These are phyloP conservation scores for Heliconius congener DNA, from an alignment of 1,140 invertebrate genomes.

Conservation along the genomic window DNA sequence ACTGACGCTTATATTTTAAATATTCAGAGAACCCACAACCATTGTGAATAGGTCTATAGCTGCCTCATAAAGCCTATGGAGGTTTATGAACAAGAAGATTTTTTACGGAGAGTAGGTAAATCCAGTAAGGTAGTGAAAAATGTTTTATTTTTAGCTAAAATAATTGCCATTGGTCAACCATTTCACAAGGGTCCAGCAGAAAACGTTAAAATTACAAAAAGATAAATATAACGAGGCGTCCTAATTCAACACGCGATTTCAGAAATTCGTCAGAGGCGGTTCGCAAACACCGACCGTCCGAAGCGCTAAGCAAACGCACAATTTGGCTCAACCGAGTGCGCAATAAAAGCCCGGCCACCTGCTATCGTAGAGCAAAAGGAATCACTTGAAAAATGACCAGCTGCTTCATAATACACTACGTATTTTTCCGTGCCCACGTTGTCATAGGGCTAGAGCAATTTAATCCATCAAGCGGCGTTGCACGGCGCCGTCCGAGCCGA, in stretches of 20 bases:
- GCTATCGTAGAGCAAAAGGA: conserved; percentile 76
- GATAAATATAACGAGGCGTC: conserved; percentile 50
- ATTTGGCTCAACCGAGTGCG: conserved; percentile 54
- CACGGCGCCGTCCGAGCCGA: conserved; percentile 64
- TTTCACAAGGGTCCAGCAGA: conserved; percentile 9
- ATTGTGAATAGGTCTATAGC: background rate
- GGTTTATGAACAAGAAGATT: background rate
- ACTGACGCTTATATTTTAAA: too few species aligned
- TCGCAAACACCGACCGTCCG: conserved; percentile 52
- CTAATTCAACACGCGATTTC: conserved; percentile 67
- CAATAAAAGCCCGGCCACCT: conserved; percentile 69
- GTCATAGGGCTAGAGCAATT: conserved; percentile 82
- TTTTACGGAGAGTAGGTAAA: background rate
- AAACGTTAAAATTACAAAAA: conserved; percentile 44
- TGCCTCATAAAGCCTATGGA: background rate
- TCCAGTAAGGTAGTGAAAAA: background rate
- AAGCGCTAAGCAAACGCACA: conserved; percentile 62
- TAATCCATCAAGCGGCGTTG: conserved; percentile 80
- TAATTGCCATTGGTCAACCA: conserved; percentile 37
- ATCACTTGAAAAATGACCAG: conserved; percentile 82
- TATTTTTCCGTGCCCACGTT: conserved; percentile 81
- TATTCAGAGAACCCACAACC: background rate
- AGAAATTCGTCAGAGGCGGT: conserved; percentile 66
- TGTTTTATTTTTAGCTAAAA: conserved; percentile 21
- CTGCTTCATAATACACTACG: conserved; percentile 79